Evolutionary conservation across 2,113 vertebrate species (phyloP).

Genomic region (Hypanus sabinus): DNA sequence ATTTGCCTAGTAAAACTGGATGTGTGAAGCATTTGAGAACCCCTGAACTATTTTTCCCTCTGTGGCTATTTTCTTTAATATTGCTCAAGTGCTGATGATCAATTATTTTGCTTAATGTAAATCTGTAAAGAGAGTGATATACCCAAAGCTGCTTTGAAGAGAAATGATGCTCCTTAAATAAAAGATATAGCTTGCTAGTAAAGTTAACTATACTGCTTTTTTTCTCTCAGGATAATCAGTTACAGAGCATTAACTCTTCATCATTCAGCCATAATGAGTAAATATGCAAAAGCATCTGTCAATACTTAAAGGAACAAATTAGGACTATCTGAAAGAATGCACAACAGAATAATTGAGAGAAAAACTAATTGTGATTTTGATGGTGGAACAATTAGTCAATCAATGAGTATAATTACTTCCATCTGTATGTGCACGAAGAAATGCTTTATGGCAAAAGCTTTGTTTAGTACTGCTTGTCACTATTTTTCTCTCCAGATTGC

Average conservation of each 20-base stretch:
- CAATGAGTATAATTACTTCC: not conserved
- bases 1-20: not conserved
- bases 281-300: not conserved
- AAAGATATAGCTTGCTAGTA: constrained; percentile 8
- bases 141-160: not conserved
- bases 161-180: not conserved
- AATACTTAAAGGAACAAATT: constrained; percentile 16
- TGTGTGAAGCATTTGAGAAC: not conserved
- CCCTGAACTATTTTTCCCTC: not conserved
- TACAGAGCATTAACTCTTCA: constrained; percentile 3
- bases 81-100: not conserved
- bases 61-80: not conserved
- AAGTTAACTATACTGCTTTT: not conserved
- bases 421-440: not conserved
- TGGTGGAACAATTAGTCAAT: not conserved
- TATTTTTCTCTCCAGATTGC: not conserved
- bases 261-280: not conserved
- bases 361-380: not conserved
- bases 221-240: not conserved
- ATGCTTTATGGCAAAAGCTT: not conserved
- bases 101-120: not conserved
- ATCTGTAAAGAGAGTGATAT: not conserved
- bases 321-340: not conserved
- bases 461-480: not conserved
- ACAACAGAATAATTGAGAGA: not conserved